Conservation (phyloP, 2,888 invertebrate species). For the Parapristionchus giblindavisi region DNA sequence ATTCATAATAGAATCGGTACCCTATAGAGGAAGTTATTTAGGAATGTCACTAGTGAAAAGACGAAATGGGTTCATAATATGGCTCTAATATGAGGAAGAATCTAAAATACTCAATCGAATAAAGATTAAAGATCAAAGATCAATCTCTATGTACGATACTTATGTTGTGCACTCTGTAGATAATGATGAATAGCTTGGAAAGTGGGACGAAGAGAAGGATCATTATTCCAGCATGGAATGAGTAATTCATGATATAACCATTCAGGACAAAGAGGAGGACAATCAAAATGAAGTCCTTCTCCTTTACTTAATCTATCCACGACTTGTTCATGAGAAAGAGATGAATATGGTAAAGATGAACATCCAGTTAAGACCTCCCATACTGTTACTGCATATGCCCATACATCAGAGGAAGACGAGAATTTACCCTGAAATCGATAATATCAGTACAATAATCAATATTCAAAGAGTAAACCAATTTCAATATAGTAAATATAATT, state of each 20-base stretch:
- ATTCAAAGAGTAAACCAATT: not conserved
- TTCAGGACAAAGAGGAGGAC: slow-evolving; percentile 24
- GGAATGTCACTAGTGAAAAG: no score
- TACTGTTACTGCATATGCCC: slow-evolving; percentile 87
- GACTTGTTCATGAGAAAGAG: slow-evolving; percentile 79
- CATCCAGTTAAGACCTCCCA: slow-evolving; percentile 86
- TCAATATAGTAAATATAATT: not conserved
- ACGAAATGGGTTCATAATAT: no score
- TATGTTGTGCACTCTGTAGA: slow-evolving; percentile 23
- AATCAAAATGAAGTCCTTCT: slow-evolving; percentile 3
- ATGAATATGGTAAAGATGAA: slow-evolving; percentile 81
- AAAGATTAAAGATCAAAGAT: no score
- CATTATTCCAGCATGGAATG: slow-evolving; percentile 53
- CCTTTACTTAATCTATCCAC: slow-evolving; percentile 3
- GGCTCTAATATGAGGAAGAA: no score
- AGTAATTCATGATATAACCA: slow-evolving; percentile 45
- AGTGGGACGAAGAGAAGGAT: slow-evolving; percentile 50
- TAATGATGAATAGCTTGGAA: slow-evolving; percentile 45
- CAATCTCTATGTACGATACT: no score
- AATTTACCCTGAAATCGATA: slow-evolving; percentile 80
- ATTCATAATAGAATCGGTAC: no score
- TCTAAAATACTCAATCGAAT: no score
- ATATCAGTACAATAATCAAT: not conserved
- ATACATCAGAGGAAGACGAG: slow-evolving; percentile 86
- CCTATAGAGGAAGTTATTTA: no score